A percentile compares a stretch with the other conserved stretches of the same genome.
phyloP scores from a whole-genome alignment of 2,888 invertebrate genomes.

The Antheraea yamamai region DNA sequence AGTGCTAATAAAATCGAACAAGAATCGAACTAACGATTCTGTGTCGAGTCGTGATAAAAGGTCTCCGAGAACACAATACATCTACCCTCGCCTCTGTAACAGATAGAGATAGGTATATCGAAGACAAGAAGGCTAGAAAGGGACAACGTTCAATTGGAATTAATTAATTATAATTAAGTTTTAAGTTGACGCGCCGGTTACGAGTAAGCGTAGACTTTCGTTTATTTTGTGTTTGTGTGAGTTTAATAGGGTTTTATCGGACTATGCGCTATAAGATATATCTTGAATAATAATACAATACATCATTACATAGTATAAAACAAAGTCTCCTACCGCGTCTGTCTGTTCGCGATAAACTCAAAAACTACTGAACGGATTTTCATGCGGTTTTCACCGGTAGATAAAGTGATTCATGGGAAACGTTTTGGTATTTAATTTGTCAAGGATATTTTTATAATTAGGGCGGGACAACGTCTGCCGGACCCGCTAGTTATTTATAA shows the following conservation, averaged over 20 bases:
- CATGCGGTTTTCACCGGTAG: too few relatives aligned
- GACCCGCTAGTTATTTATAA: too few relatives aligned
- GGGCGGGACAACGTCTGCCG: too few relatives aligned
- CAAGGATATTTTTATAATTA: too few relatives aligned
- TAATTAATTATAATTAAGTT: conserved; percentile 93
- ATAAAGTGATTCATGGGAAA: too few relatives aligned
- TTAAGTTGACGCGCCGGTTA: conserved; percentile 87
- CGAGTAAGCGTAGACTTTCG: conserved; percentile 75
- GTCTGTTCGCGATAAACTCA: too few relatives aligned
- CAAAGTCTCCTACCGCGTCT: too few relatives aligned
- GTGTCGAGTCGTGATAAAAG: conserved; percentile 77
- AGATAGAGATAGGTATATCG: conserved; percentile 67
- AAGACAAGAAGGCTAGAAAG: conserved; percentile 71
- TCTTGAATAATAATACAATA: background rate
- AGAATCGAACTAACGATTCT: conserved; percentile 75
- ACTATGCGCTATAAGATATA: conserved; percentile 28
- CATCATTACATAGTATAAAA: too few relatives aligned
- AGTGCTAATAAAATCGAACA: conserved; percentile 77
- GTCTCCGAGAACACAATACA: conserved; percentile 81
- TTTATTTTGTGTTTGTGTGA: conserved; percentile 67
- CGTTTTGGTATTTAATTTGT: too few relatives aligned
- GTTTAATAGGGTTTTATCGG: conserved; percentile 35
- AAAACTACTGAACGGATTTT: too few relatives aligned
- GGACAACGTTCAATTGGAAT: conserved; percentile 84
- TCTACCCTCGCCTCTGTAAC: conserved; percentile 64